Percentiles rank a stretch among this genome's conserved stretches.
Conservation (phyloP, 1,140 invertebrate genomes). For the Contarinia nasturtii region DNA sequence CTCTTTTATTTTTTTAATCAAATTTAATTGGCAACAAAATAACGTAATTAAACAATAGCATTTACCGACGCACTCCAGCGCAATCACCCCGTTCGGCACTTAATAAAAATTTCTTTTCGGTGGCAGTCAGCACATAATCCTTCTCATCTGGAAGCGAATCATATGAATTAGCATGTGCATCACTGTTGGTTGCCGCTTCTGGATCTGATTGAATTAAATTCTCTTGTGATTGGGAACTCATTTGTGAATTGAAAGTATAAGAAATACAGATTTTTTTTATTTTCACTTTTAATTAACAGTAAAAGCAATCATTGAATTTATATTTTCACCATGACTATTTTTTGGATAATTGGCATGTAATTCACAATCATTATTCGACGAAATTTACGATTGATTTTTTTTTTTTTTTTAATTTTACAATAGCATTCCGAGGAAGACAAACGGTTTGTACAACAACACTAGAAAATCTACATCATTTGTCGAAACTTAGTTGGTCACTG, state of each 20-base stretch:
- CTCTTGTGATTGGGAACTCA: constrained; percentile 4
- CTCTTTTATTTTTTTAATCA: too few relatives aligned
- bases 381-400: too few relatives aligned
- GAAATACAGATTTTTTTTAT: background rate
- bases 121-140: constrained; percentile 50
- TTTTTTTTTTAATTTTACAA: too few relatives aligned
- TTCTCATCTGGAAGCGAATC: constrained; percentile 21
- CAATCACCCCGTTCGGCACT: constrained; percentile 74
- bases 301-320: too few relatives aligned
- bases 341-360: too few relatives aligned
- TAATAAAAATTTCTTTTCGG: constrained; percentile 69
- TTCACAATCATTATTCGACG: too few relatives aligned
- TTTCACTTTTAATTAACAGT: too few relatives aligned
- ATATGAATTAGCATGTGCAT: constrained; percentile 9
- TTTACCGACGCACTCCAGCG: constrained; percentile 58
- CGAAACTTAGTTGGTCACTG: background rate
- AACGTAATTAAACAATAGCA: too few relatives aligned
- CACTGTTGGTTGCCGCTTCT: constrained; percentile 11
- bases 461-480: background rate
- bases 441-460: background rate
- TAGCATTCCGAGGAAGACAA: too few relatives aligned
- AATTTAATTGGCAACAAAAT: too few relatives aligned
- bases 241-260: background rate
- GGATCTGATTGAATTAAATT: constrained; percentile 1
- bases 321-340: too few relatives aligned